phyloP scores from a whole-genome alignment of 2,797 vertebrate species.

The Gymnoscopelus microlampas region DNA sequence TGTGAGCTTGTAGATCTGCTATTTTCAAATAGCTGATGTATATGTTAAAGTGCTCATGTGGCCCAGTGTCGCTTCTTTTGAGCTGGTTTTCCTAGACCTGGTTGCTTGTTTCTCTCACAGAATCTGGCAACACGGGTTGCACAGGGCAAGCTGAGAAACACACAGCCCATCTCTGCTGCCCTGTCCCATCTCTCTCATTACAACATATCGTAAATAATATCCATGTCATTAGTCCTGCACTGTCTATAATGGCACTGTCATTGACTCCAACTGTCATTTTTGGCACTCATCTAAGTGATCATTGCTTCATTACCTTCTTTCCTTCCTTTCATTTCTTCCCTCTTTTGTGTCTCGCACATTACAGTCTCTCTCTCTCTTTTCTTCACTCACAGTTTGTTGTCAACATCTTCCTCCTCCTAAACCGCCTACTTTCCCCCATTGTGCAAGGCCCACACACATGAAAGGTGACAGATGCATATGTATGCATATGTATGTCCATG shows the following conservation, averaged over 20 bases:
- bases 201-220: constrained; percentile 65
- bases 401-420: not conserved
- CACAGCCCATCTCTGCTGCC: constrained; percentile 32
- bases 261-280: constrained; percentile 59
- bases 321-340: constrained; percentile 26
- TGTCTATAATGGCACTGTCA: constrained; percentile 43
- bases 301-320: constrained; percentile 60
- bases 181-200: constrained; percentile 59
- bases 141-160: constrained; percentile 43
- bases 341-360: constrained; percentile 33
- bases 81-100: too few species aligned
- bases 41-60: too few species aligned
- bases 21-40: too few species aligned
- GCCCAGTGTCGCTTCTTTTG: too few species aligned
- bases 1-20: too few species aligned
- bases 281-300: constrained; percentile 48
- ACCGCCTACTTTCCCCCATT: not conserved
- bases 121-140: too few species aligned
- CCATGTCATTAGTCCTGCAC: constrained; percentile 58
- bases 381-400: not conserved
- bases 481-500: too few species aligned
- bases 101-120: too few species aligned
- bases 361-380: constrained; percentile 30
- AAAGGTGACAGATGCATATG: too few species aligned
- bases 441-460: too few species aligned